A percentile compares a stretch with the other conserved stretches of the same genome.
Conservation (phyloP, 1,140 invertebrate species). For the Vanessa tameamea region DNA sequence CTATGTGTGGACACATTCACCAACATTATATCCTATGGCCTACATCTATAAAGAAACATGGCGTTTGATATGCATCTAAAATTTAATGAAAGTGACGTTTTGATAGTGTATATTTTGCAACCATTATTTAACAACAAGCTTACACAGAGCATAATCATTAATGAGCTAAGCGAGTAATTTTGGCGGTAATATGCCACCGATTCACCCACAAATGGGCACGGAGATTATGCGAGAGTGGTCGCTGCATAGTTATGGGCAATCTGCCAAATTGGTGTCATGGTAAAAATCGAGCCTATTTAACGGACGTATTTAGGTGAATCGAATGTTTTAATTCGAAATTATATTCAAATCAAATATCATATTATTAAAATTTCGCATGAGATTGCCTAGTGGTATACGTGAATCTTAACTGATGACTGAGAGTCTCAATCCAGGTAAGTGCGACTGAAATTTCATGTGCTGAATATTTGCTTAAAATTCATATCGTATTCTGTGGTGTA, state of each 20-base stretch:
- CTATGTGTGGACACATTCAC: not conserved
- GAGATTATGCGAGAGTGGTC: constrained; percentile 25
- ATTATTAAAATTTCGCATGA: no score
- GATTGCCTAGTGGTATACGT: no score
- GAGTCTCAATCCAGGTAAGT: no score
- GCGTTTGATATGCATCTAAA: not conserved
- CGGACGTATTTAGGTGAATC: not conserved
- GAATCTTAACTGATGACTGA: no score
- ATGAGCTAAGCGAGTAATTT: constrained; percentile 28
- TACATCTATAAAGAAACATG: not conserved
- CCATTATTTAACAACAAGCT: constrained; percentile 3
- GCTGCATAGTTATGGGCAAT: constrained; percentile 19
- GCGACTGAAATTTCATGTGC: no score
- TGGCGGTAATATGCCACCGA: constrained; percentile 19
- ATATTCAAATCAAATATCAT: no score
- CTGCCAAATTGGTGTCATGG: constrained; percentile 19
- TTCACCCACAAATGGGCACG: constrained; percentile 23
- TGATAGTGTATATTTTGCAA: not conserved
- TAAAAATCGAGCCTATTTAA: not conserved
- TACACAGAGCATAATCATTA: constrained; percentile 8
- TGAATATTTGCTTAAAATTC: no score
- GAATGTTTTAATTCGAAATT: not conserved
- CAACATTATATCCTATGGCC: not conserved
- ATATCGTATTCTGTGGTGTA: no score
- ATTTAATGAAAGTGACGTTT: not conserved